Conservation (phyloP, 2,888 invertebrate genomes). For the Operophtera brumata region DNA sequence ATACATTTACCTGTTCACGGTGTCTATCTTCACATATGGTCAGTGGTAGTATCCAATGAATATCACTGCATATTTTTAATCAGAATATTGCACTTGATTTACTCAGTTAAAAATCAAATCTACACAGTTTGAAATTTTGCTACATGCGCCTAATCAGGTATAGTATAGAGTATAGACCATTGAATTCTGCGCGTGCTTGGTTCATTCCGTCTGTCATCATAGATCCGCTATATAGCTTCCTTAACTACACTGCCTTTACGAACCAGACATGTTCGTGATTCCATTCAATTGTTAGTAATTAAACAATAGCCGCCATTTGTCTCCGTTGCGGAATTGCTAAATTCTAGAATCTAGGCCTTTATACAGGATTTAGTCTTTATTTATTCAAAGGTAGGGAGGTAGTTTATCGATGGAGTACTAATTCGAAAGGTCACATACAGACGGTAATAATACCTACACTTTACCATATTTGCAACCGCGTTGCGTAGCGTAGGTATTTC, state of each 20-base stretch:
- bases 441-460: background rate
- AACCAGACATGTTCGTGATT: slow-evolving; percentile 34
- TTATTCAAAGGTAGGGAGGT: slow-evolving; percentile 9
- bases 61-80: too few relatives aligned
- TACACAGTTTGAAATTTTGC: too few relatives aligned
- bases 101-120: too few relatives aligned
- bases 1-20: too few relatives aligned
- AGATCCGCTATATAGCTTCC: background rate
- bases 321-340: slow-evolving; percentile 16
- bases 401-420: slow-evolving; percentile 13
- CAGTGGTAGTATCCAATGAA: too few relatives aligned
- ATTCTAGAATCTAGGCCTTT: slow-evolving; percentile 24
- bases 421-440: slow-evolving; percentile 18
- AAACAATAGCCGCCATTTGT: slow-evolving; percentile 38
- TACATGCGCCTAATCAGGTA: too few relatives aligned
- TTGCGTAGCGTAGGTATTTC: background rate
- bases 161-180: too few relatives aligned
- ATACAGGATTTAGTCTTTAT: slow-evolving; percentile 10
- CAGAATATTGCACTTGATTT: too few relatives aligned
- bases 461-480: slow-evolving; percentile 13
- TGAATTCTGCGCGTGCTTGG: too few relatives aligned
- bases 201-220: too few relatives aligned
- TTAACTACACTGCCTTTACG: background rate
- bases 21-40: too few relatives aligned
- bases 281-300: slow-evolving; percentile 30